These are phyloP conservation scores for Saguinus midas DNA, from an alignment of 2,113 vertebrate species.

Conservation along the genomic window DNA sequence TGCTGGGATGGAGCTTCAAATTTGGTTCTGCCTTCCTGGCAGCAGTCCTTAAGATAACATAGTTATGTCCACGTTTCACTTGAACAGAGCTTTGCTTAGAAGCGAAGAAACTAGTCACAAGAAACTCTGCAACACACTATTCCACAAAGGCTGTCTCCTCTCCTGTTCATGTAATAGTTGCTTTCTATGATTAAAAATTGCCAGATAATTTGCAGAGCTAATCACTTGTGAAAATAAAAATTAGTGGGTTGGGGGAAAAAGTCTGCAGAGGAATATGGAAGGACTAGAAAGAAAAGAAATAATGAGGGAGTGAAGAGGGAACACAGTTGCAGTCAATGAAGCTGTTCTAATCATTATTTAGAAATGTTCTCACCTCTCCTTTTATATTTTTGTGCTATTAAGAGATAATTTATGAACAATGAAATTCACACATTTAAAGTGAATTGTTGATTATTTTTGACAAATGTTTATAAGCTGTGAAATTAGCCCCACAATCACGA, in stretches of 20 bases:
- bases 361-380: neutral
- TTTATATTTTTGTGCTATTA: neutral
- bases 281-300: neutral
- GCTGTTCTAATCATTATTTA: neutral
- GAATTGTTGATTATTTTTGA: neutral
- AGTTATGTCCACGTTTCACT: neutral
- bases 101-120: neutral
- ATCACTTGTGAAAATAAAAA: neutral
- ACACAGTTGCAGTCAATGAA: neutral
- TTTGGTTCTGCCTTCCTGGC: neutral
- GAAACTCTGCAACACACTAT: neutral
- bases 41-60: neutral
- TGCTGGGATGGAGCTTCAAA: neutral
- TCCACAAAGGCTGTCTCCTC: neutral
- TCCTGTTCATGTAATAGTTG: neutral
- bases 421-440: neutral
- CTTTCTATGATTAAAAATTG: neutral
- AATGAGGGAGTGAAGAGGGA: neutral
- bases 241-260: neutral
- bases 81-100: neutral
- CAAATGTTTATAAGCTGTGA: neutral
- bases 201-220: neutral
- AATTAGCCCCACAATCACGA: too few relatives aligned
- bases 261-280: neutral
- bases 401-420: neutral